Evolutionary conservation across 2,888 invertebrate genomes (phyloP), one percentile per base, ranked within the genome.

Genomic region (Drosophila niveifrons): DNA sequence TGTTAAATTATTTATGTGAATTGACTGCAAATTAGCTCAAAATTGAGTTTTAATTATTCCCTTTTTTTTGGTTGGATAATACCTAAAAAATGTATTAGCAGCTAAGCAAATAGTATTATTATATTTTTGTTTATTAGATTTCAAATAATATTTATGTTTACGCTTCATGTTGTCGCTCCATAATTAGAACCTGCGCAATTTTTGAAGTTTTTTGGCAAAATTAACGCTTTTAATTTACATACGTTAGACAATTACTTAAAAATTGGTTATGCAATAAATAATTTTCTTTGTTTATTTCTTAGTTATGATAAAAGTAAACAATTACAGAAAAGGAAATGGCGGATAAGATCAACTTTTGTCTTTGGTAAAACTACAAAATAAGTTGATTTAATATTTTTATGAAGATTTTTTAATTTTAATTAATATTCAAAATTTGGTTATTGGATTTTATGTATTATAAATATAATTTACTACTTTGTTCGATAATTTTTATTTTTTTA

Each of bases 1-100:
- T 51, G 28, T 31, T 10, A 13, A 31, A 55, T 44, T 55, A 55
- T 55, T 44, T 44, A 44, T 44, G 41, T 1, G 10, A 28, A 18
- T 56, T 31, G 7, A 11, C 13, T 46, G 44, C 31, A 56, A 46
- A 46, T 56, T 34, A 46, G 18, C 23, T 13, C 23, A 34, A 3
- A 18, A 18, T 6, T 7, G 11, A 11, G 7, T 17, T 28, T 29
- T 6, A 17, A 41, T 15, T 28, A 50, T 41, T 15, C 11, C 6
- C 0, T 31, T 18, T 50, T 51, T n/a, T 3, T n/a, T 36, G 11
- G 10, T 6, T 23, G 23, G 11, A 17, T 17, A 3, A n/a, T 11
- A 3, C 3, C 17, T 9, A n/a, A 41, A 53, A 53, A 43, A 31
- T 31, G 6, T 23, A 23, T 6, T 23, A 23, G 23, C 8, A 31